Base-by-base conservation (phyloP, 1,140 invertebrate genomes). In the Vanessa atalanta region DNA sequence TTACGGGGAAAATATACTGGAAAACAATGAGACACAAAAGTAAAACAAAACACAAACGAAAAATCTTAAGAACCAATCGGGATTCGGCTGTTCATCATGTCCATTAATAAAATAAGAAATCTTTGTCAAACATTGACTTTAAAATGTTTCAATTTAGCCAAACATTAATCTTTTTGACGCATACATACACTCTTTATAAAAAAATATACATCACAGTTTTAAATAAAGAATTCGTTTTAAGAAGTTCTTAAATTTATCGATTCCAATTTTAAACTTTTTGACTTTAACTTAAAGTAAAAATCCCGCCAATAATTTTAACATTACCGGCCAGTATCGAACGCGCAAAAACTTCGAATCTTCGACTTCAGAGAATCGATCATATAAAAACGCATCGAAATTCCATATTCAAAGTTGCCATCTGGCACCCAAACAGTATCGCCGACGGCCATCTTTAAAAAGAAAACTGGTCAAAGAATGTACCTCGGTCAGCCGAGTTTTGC, bases 391-490 rank as follows among this genome's bases (percentile, higher is more conserved):
- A 65, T 68, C 53, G 57, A 47, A 67, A 65, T 61, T 51, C 65
- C 61, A 48, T 61, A 71, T 63, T 66, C 47, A 53, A 43, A 73
- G 26, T 61, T 37, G 55, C 70, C 77, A 79, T 76, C 73, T 74
- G 72, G 75, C 65, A 71, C 31, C 69, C 43, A 65, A 61, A 61
- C 57, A 61, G 57, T 61, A 61, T 61, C 16, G 55, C 55, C 57
- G 61, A 15, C 70, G 61, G 60, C 65, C 72, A 75, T 75, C 70
- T 78, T 78, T 73, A 77, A 79, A 76, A 82, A 80, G 70, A 81
- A 85, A 83, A 83, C 82, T 82, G 78, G 80, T 75, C 75, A 78
- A 85, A 78, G 83, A 83, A 86, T 85, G 79, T 81, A 82, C 75
- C 75, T 75, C 63, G 74, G 69, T 68, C 65, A 66, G 53, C 53